Evolutionary conservation across 2,113 vertebrate genomes (phyloP).

Genomic region (Bothrops jararaca): DNA sequence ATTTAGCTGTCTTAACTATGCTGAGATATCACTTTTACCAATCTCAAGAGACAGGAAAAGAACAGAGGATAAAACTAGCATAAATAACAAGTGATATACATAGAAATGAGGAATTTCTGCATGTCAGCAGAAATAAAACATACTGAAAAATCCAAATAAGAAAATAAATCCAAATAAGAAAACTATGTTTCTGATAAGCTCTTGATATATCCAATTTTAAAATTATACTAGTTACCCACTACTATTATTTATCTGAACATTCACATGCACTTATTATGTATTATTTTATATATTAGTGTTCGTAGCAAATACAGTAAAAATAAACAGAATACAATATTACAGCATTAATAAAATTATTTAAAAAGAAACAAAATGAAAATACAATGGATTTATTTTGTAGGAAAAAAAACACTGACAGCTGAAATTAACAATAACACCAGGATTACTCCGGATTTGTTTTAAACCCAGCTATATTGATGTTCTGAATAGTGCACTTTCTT

Average conservation of each 20-base stretch:
- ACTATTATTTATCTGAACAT: background rate
- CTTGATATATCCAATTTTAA: background rate
- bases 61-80: slow-evolving; percentile 10
- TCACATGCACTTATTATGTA: background rate
- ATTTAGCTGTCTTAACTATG: slow-evolving; percentile 10
- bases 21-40: slow-evolving; percentile 11
- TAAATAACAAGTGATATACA: background rate
- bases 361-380: background rate
- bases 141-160: background rate
- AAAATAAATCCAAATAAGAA: background rate
- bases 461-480: background rate
- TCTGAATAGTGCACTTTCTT: background rate
- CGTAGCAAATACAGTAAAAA: background rate
- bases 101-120: background rate
- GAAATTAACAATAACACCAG: background rate
- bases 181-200: background rate
- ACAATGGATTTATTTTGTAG: background rate
- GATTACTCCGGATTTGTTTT: background rate
- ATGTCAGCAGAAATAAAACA: background rate
- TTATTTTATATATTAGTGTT: background rate
- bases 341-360: background rate
- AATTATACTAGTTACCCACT: background rate
- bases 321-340: background rate
- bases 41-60: background rate
- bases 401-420: background rate